Percentiles rank a stretch among this genome's conserved stretches.
These are phyloP conservation scores for Cylloceria caligata DNA, from an alignment of 2,888 invertebrate species.

Conservation along the genomic window DNA sequence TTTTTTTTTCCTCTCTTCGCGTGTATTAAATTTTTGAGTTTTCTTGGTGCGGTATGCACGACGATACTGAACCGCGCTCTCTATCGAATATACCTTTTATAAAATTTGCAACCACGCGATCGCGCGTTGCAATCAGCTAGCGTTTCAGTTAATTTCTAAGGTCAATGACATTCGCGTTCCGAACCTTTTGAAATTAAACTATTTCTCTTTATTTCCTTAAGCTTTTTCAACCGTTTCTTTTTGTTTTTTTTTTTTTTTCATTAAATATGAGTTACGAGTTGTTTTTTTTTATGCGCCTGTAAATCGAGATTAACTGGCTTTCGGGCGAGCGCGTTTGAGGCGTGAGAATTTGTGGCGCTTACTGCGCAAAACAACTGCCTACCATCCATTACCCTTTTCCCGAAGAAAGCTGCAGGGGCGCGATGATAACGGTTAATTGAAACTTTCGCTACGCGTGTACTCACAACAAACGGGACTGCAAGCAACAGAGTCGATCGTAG, in stretches of 20 bases:
- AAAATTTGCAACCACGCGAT: conserved; percentile 62
- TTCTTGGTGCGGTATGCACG: conserved; percentile 29
- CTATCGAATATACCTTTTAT: conserved; percentile 55
- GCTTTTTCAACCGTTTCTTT: neutral
- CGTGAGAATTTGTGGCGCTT: neutral
- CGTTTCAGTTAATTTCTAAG: conserved; percentile 65
- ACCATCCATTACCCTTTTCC: conserved; percentile 28
- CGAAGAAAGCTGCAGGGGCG: conserved; percentile 54
- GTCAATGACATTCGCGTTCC: conserved; percentile 57
- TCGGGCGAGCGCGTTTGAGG: conserved; percentile 1
- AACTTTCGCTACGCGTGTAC: conserved; percentile 51
- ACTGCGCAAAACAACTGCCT: conserved; percentile 14
- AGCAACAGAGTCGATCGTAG: conserved; percentile 35
- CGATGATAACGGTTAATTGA: conserved; percentile 57
- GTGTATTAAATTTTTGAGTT: conserved; percentile 4
- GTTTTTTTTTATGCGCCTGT: conserved; percentile 1
- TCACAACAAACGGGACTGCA: conserved; percentile 60
- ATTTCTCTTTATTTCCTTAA: conserved; percentile 18
- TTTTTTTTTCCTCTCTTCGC: conserved; percentile 33
- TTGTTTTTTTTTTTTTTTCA: conserved; percentile 1
- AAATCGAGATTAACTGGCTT: conserved; percentile 23
- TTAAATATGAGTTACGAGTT: conserved; percentile 2
- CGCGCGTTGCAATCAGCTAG: conserved; percentile 63
- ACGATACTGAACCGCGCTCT: conserved; percentile 47
- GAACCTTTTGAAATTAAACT: conserved; percentile 56